Base-by-base conservation (phyloP, 2,797 vertebrate species). In the Bradypodion ventrale region DNA sequence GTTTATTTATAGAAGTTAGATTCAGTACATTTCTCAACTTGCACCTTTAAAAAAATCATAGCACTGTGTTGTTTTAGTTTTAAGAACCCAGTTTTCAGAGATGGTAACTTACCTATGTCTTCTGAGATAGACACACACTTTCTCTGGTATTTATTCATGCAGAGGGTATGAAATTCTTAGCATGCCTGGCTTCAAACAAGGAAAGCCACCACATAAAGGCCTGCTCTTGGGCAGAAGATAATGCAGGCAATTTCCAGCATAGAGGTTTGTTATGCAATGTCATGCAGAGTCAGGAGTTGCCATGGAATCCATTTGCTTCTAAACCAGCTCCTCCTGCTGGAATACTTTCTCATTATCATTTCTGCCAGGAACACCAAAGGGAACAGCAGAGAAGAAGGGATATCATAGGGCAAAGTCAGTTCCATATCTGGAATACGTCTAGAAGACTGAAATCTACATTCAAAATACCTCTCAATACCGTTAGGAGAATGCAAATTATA, bases 221-320 rank as follows among this genome's bases (percentile, higher is more conserved):
- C 88, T 87, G 86, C 93, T 56, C 70, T 90, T 85, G 92, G 90
- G 86, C 92, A 87, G 92, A 93, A 94, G 94, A 92, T 91, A 93
- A 94, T 93, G 92, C 77, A 95, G 94, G 90, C 95, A 94, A 95
- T 96, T 95, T 96, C 92, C 90, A 91, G 89, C 93, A 89, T 90
- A 94, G 95, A 95, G 90, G 93, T 92, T 82, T 60, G 93, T 95
- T 96, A 96, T 94, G 92, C 94, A 93, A 88, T 96, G 96, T 96
- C 95, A 95, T 96, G 94, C 92, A 93, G 95, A 96, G 95, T 96
- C 96, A 95, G 95, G 95, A 95, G 96, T 96, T 96, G 95, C 95
- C 95, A 96, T 96, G 96, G 95, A 95, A 95, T 94, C 95, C 94
- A 96, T 96, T 95, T 95, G 94, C 92, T 93, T 94, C 95, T 95